Base-by-base conservation (phyloP, 2,888 invertebrate species). In the Andrena marginata region DNA sequence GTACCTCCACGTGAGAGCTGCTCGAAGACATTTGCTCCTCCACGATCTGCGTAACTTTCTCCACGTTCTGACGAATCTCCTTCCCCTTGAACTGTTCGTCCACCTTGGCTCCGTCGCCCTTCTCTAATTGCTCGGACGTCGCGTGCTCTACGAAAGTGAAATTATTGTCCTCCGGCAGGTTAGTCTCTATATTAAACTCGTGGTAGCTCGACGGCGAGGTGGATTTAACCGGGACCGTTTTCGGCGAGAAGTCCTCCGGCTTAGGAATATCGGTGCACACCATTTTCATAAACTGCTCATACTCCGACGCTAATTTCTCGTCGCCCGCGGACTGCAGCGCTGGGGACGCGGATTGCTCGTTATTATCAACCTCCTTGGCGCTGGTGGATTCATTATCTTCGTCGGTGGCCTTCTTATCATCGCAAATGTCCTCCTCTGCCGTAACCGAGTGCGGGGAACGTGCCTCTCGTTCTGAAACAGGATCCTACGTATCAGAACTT, bases 281-380 rank as follows among this genome's bases (percentile, higher is more conserved):
- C 85, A 95, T 95, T 90, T 95, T 95, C 93, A 96, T 95, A 82
- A 96, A 96, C 87, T 96, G 95, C 87, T 96, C 95, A 83, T 96
- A 96, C 87, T 95, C 95, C 2, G 94, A 94, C 0, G 92, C 94
- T 42, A 95, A 90, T 80, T 94, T 94, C 56, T 93, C 93, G 31
- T 92, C 90, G 10, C 90, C 90, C 1, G 89, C 74, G 13, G 89
- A 67, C 0, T 75, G 73, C 8, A 84, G 60, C 6, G 69, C 73
- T 13, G 76, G 64, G 7, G 86, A 82, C 1, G 62, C 23, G 16
- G 85, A 64, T 48, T 75, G 35, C 71, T 83, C 73, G 7, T 67
- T 73, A 31, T 79, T 71, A 26, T 73, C 80, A 5, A 51, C 26
- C 60, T 75, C 63, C 16, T 86, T 76, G 51, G 5, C 48, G 49